These are phyloP conservation scores for Perca schrenkii DNA, from an alignment of 2,113 vertebrate genomes.

Conservation along the genomic window DNA sequence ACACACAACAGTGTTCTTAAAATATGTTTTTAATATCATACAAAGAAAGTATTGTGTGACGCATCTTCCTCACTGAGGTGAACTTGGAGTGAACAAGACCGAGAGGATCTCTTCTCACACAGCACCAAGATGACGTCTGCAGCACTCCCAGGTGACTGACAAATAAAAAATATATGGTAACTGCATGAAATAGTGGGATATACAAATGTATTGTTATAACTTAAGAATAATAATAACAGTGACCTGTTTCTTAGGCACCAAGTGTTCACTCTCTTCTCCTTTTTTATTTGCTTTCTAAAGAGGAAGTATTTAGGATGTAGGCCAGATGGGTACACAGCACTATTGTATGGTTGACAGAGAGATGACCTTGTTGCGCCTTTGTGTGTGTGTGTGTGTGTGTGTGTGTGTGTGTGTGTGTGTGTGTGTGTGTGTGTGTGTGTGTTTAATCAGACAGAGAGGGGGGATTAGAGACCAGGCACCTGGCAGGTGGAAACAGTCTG, in stretches of 20 bases:
- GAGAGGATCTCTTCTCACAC: not conserved
- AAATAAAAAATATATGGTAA: not conserved
- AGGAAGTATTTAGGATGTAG: constrained; percentile 76
- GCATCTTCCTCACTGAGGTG: constrained; percentile 30
- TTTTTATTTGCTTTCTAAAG: constrained; percentile 68
- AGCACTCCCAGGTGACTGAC: not conserved
- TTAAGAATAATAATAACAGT: not conserved
- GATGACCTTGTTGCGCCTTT: constrained; percentile 78
- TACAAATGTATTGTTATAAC: not conserved
- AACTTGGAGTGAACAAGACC: constrained; percentile 12
- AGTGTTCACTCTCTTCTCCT: constrained; percentile 29
- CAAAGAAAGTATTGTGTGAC: constrained; percentile 51
- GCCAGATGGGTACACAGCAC: constrained; percentile 77
- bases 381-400: constrained; percentile 56
- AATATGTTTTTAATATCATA: constrained; percentile 43
- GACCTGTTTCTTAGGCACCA: constrained; percentile 20
- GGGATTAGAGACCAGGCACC: constrained; percentile 82
- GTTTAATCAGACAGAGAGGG: constrained; percentile 83
- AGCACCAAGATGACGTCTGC: not conserved
- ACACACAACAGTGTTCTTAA: not conserved
- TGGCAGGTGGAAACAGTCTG: constrained; percentile 81
- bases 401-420: constrained; percentile 61
- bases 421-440: constrained; percentile 67
- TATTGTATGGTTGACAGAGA: constrained; percentile 80
- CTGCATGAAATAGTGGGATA: not conserved